Percentiles rank a stretch among this genome's conserved stretches.
phyloP scores from a whole-genome alignment of 2,888 invertebrate species.

The Cosmorhoe ocellata region DNA sequence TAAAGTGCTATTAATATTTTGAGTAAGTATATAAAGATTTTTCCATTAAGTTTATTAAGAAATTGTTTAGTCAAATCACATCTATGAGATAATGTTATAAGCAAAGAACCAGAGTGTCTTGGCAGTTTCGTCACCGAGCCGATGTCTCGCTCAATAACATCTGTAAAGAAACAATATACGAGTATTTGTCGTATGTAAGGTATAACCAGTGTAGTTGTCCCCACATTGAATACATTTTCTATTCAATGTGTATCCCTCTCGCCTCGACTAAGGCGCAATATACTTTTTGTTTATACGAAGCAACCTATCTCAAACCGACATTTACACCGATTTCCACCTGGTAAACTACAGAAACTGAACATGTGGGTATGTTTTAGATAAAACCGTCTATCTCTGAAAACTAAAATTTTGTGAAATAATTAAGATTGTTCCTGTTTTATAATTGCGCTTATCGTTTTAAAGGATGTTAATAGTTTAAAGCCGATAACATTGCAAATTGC shows the following conservation, averaged over 20 bases:
- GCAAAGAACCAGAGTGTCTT: not conserved
- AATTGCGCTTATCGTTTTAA: too few species aligned
- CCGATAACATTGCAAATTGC: constrained; percentile 8
- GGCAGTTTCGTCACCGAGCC: constrained; percentile 1
- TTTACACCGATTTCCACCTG: not conserved
- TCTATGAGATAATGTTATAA: not conserved
- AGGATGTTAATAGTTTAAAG: not conserved
- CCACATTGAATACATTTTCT: constrained; percentile 37
- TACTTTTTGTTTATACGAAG: constrained; percentile 35
- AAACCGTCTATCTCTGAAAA: not conserved
- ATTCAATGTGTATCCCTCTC: constrained; percentile 36
- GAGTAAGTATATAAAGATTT: too few species aligned
- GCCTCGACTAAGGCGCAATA: constrained; percentile 35
- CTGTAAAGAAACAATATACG: constrained; percentile 11
- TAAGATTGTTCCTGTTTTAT: too few species aligned
- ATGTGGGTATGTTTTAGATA: too few species aligned
- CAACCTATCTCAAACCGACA: constrained; percentile 20
- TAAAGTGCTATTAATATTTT: too few species aligned
- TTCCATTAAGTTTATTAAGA: too few species aligned
- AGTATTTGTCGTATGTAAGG: constrained; percentile 22
- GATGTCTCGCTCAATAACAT: constrained; percentile 4
- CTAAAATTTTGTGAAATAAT: not conserved
- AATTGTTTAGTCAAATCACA: too few species aligned
- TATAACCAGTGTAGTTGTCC: constrained; percentile 22
- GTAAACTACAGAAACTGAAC: constrained; percentile 1